Base-by-base conservation (phyloP, 2,797 vertebrate genomes). In the Tangara arthus region DNA sequence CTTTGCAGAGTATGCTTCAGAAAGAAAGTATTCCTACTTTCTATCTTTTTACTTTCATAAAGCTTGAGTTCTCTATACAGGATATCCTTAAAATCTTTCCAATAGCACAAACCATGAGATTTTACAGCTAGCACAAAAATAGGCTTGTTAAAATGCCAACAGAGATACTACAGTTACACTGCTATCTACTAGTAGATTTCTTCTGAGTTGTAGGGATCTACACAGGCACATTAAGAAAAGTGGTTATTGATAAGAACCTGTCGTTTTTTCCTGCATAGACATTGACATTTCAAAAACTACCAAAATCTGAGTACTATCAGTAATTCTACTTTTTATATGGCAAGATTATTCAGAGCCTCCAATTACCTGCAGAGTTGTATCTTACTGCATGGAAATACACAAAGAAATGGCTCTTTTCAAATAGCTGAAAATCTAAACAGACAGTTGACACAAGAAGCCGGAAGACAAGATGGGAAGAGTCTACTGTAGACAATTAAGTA, bases 401-500 rank as follows among this genome's bases (percentile, higher is more conserved):
- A 73, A 79, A 76, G 44, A 84, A 91, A 63, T 18, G 4, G 16
- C 49, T 86, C 41, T 79, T 88, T 85, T 52, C 49, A 18, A 73
- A 69, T 12, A 68, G 73, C 30, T 88, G 56, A 20, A 77, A 91
- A 80, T 64, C n/a, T 49, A 72, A 83, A 69, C 72, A 85, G 89
- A 90, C 65, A 95, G 88, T 56, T 95, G 73, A 95, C 86, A 90
- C 44, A 37, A 83, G 72, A 86, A 83, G 47, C 52, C 50, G 53
- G 30, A 86, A 79, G 79, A 73, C 92, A 81, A 91, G 77, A 94
- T 69, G 50, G 87, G 50, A 83, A 77, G 27, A 85, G 53, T 46
- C 75, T 85, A 49, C 79, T 83, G 47, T 3, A 95, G 92, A 92
- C 75, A 93, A 93, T 94, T 89, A 89, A 91, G 78, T 69, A 89